Conservation (phyloP, 1,140 invertebrate genomes). For the Metopolophium dirhodum region DNA sequence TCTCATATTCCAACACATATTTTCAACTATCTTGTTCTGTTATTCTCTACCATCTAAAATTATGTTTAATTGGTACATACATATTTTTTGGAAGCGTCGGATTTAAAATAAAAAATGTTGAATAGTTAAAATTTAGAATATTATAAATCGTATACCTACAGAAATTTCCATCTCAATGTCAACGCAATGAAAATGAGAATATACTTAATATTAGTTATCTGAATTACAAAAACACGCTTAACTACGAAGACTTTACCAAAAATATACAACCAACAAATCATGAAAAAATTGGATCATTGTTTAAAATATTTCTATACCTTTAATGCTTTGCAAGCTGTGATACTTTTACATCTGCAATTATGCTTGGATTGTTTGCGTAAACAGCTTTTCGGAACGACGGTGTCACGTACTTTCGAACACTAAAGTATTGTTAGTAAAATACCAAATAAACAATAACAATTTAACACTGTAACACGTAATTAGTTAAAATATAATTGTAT, state of each 20-base stretch:
- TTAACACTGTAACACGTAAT: neutral
- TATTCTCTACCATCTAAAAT: no score
- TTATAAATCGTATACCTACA: neutral
- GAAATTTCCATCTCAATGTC: neutral
- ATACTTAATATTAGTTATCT: neutral
- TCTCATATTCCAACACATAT: neutral
- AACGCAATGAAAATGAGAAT: neutral
- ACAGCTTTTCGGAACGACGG: neutral
- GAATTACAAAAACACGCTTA: neutral
- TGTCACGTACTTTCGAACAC: neutral
- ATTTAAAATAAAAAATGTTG: neutral
- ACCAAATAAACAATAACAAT: neutral
- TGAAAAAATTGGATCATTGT: no score
- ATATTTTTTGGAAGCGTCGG: neutral
- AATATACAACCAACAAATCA: neutral
- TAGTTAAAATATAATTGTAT: neutral
- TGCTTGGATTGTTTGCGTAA: neutral
- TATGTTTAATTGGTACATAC: no score
- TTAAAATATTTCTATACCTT: neutral
- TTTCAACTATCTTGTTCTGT: neutral
- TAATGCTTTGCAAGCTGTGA: neutral
- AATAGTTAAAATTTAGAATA: neutral
- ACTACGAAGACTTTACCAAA: no score
- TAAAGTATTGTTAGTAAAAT: neutral
- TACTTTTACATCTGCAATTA: neutral